phyloP scores from a whole-genome alignment of 1,140 invertebrate species.

The Diachasma alloeum region DNA sequence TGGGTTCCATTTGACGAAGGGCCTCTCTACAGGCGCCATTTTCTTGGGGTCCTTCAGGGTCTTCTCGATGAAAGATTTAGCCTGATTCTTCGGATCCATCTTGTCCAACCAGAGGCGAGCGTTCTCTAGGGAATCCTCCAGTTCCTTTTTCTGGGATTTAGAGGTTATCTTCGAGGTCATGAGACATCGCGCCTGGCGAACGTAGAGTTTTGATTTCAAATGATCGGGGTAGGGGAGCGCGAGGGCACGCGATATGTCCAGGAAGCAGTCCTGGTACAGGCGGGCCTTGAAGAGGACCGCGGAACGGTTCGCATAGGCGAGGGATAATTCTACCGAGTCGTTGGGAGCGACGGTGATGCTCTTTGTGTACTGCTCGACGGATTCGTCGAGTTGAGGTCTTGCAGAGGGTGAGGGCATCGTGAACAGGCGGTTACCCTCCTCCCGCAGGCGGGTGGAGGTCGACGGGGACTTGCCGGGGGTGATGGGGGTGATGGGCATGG shows the following conservation, averaged over 20 bases:
- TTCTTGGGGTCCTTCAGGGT: neutral
- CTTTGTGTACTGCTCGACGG: slow-evolving; percentile 25
- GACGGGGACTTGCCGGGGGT: neutral
- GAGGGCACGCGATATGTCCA: slow-evolving; percentile 26
- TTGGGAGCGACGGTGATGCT: slow-evolving; percentile 21
- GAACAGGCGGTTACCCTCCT: neutral
- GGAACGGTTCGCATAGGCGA: slow-evolving; percentile 30
- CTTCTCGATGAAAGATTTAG: neutral
- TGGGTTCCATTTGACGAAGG: slow-evolving; percentile 10
- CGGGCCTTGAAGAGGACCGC: slow-evolving; percentile 17
- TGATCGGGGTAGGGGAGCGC: slow-evolving; percentile 14
- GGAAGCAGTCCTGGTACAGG: slow-evolving; percentile 24
- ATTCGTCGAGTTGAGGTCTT: neutral
- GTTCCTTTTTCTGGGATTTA: neutral
- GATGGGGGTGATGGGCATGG: neutral
- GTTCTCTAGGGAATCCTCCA: neutral
- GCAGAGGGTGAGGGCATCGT: neutral
- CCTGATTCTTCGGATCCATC: neutral
- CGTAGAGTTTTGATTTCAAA: slow-evolving; percentile 20
- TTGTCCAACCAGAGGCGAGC: slow-evolving; percentile 1
- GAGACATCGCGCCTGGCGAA: slow-evolving; percentile 16
- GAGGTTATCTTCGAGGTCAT: neutral
- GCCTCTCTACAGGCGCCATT: neutral
- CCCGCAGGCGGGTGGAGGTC: neutral
- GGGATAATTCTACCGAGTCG: slow-evolving; percentile 15